Evolutionary conservation across 2,797 vertebrate genomes (phyloP).

Genomic region (Hemitrygon akajei): DNA sequence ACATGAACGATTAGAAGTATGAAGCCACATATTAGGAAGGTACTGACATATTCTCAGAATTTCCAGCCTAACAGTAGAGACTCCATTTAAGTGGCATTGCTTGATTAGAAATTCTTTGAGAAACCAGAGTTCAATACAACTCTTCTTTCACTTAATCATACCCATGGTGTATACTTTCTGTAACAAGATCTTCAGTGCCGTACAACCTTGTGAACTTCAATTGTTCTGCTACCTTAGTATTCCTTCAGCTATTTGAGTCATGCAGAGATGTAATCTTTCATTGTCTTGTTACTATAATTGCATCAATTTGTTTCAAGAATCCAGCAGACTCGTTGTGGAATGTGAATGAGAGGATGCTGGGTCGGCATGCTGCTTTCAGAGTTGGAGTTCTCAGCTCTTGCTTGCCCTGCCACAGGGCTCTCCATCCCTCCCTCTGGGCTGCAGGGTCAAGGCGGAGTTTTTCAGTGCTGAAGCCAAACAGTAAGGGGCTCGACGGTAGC

Average conservation of each 20-base stretch:
- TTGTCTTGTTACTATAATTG: slow-evolving; percentile 49
- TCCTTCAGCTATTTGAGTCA: slow-evolving; percentile 43
- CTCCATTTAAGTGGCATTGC: neutral
- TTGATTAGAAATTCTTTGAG: neutral
- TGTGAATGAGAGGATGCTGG: no score
- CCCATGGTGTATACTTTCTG: slow-evolving; percentile 42
- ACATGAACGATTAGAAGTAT: neutral
- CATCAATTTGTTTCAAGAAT: slow-evolving; percentile 30
- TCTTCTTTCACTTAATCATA: neutral
- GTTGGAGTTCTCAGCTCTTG: neutral
- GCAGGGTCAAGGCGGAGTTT: neutral
- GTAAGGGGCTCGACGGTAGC: neutral
- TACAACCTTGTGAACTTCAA: slow-evolving; percentile 45
- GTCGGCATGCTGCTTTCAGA: neutral
- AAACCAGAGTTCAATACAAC: no score
- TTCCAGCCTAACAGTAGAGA: neutral
- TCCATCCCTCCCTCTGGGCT: neutral
- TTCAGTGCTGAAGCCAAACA: neutral
- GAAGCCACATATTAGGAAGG: neutral
- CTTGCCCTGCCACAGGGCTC: neutral
- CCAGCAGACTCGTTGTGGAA: neutral
- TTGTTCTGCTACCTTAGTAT: slow-evolving; percentile 41
- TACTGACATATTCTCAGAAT: neutral
- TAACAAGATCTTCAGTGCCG: slow-evolving; percentile 44
- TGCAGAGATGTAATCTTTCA: slow-evolving; percentile 50